Base-by-base conservation (phyloP, 2,888 invertebrate genomes). In the Timandra comae region DNA sequence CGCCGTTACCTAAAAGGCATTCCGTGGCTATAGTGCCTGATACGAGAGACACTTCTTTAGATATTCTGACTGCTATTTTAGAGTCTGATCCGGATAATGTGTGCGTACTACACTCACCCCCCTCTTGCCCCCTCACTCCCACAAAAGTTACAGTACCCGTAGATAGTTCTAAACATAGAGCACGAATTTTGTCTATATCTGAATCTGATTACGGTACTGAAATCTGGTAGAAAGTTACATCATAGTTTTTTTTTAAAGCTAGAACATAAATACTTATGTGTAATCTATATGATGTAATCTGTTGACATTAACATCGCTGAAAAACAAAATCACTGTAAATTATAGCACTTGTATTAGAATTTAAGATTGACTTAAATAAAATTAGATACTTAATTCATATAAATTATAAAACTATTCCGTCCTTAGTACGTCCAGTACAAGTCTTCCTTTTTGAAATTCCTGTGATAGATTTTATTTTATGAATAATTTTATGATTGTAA, bases 201-300 rank as follows among this genome's bases (percentile, higher is more conserved):
- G 85, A 84, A 59, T 82, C 89, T 7, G 89, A 91, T 49, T 87
- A 86, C 51, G 89, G 89, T 43, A 93, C 93, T 34, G 93, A 93
- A 84, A 93, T 93, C 64, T 93, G 93, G 93, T 93, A 86, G 80
- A 57, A n/a, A n/a, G n/a, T n/a, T n/a, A n/a, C n/a, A n/a, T n/a
- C n/a, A n/a, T n/a, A n/a, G n/a, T n/a, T n/a, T n/a, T n/a, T n/a
- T n/a, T n/a, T n/a, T n/a, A n/a, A n/a, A n/a, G n/a, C n/a, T n/a
- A n/a, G n/a, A n/a, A n/a, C n/a, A n/a, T n/a, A n/a, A n/a, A n/a
- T n/a, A n/a, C n/a, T n/a, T n/a, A n/a, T n/a, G n/a, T n/a, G n/a
- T n/a, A n/a, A n/a, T n/a, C n/a, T n/a, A n/a, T n/a, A n/a, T n/a
- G n/a, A n/a, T n/a, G n/a, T n/a, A n/a, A n/a, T n/a, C n/a, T n/a